Evolutionary conservation across 2,888 invertebrate species (phyloP).

Genomic region (Mechanitis messenoides): DNA sequence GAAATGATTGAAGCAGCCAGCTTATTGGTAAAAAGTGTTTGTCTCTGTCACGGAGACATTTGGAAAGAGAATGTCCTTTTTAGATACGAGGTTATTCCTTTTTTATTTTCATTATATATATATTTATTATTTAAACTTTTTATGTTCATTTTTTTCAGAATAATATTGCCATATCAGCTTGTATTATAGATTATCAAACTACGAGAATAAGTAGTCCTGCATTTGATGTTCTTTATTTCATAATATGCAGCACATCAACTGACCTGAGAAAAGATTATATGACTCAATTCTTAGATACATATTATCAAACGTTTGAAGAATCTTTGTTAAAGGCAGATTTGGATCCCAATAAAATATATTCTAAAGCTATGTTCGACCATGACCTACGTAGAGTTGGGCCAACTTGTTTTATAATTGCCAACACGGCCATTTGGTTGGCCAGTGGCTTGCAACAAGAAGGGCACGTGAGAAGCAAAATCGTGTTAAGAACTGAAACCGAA

Average conservation of each 20-base stretch:
- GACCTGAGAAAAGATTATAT: conserved; percentile 43
- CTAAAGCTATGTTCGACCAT: conserved; percentile 43
- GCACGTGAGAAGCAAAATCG: conserved; percentile 56
- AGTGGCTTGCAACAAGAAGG: conserved; percentile 64
- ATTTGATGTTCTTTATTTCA: conserved; percentile 57
- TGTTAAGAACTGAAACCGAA: conserved; percentile 44
- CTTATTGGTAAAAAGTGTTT: conserved; percentile 39
- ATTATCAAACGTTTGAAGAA: conserved; percentile 47
- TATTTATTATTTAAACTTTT: not conserved
- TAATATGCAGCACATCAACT: conserved; percentile 52
- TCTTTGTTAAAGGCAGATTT: conserved; percentile 37
- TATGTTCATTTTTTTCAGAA: conserved; percentile 41
- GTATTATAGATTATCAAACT: conserved; percentile 66
- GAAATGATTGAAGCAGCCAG: conserved; percentile 40
- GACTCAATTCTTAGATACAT: conserved; percentile 44
- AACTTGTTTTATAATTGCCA: conserved; percentile 58
- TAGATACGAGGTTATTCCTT: conserved; percentile 52
- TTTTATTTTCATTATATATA: conserved; percentile 5
- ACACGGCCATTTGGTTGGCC: conserved; percentile 61
- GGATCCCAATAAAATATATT: conserved; percentile 41
- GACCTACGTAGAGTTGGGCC: conserved; percentile 56
- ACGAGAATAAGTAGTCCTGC: conserved; percentile 55
- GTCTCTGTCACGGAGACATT: conserved; percentile 66
- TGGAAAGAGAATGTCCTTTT: conserved; percentile 70
- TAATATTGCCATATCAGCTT: conserved; percentile 46